These are phyloP conservation scores for Desmodus rotundus DNA, from an alignment of 2,113 vertebrate genomes.

Conservation along the genomic window DNA sequence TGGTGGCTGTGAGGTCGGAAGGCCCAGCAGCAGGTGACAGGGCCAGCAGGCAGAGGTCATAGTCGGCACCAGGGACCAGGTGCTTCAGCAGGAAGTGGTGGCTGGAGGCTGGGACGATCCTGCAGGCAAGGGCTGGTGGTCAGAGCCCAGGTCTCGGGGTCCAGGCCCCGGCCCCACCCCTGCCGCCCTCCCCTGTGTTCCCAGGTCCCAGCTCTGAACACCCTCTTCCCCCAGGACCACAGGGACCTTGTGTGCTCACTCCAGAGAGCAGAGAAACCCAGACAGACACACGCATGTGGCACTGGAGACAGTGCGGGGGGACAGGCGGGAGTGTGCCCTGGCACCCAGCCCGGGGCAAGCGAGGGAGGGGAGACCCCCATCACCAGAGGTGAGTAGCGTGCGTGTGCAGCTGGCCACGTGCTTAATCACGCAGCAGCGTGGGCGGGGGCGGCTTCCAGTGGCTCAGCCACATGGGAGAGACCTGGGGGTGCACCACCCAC, in stretches of 20 bases:
- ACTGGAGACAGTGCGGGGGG: not conserved
- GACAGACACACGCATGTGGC: not conserved
- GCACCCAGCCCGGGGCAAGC: not conserved
- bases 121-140: constrained; percentile 59
- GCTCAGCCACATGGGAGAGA: not conserved
- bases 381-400: not conserved
- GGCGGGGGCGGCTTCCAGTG: not conserved
- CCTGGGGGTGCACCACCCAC: fast-evolving
- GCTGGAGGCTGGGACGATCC: constrained; percentile 89
- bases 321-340: not conserved
- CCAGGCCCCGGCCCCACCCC: not conserved
- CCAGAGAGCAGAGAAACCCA: not conserved
- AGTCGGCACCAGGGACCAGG: constrained; percentile 88
- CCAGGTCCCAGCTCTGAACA: not conserved
- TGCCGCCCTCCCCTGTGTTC: fast-evolving
- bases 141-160: not conserved
- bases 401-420: fast-evolving
- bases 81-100: constrained; percentile 90
- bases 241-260: not conserved
- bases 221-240: not conserved
- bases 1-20: constrained; percentile 86
- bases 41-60: constrained; percentile 91
- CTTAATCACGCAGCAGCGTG: too few species aligned
- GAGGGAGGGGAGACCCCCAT: not conserved
- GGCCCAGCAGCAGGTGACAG: constrained; percentile 89